Percentiles rank a stretch among this genome's conserved stretches.
phyloP scores from a whole-genome alignment of 2,113 vertebrate genomes.

The Thalassarche chlororhynchos region DNA sequence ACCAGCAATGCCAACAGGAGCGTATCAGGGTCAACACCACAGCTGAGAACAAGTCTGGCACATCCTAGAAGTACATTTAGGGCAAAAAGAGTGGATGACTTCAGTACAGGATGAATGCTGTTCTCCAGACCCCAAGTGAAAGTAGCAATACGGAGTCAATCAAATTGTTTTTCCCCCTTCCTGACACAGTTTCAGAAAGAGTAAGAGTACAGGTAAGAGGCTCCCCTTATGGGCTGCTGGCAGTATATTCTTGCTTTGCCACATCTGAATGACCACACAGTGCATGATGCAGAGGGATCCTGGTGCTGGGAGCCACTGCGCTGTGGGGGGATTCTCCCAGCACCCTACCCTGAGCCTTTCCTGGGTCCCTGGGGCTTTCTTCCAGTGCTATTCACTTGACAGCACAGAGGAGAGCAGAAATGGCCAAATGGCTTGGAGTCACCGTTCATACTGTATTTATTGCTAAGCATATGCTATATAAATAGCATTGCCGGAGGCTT shows the following conservation, averaged over 20 bases:
- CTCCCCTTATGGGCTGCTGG: neutral
- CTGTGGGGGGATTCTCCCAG: neutral
- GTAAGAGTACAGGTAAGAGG: neutral
- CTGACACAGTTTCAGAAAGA: neutral
- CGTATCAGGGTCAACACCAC: neutral
- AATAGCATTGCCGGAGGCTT: neutral
- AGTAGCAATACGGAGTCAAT: neutral
- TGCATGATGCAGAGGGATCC: neutral
- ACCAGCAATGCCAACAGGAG: neutral
- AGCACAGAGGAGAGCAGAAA: neutral
- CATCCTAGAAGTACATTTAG: neutral
- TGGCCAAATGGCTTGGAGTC: neutral
- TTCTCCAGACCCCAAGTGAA: neutral
- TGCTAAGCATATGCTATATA: neutral
- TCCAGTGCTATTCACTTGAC: neutral
- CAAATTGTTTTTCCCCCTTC: neutral
- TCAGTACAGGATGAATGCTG: neutral
- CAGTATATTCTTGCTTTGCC: neutral
- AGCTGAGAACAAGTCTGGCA: neutral
- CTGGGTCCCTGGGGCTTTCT: neutral
- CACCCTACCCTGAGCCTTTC: neutral
- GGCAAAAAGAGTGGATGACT: neutral
- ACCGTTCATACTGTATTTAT: neutral
- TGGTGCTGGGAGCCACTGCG: accelerated
- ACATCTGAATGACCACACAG: neutral